phyloP scores from a whole-genome alignment of 2,113 vertebrate species.

The Trogon surrucura region DNA sequence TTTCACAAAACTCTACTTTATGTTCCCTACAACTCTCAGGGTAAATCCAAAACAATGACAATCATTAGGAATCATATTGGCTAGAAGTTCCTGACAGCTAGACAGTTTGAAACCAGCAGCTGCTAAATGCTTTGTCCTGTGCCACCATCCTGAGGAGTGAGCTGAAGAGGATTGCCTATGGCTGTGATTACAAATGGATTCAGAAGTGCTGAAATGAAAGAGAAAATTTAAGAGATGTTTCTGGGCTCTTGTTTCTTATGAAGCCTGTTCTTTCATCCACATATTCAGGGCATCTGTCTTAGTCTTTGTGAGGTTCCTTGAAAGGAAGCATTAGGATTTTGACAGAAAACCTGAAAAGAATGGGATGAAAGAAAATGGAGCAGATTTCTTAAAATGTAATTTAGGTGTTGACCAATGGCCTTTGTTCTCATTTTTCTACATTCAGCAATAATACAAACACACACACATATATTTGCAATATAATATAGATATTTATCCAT shows the following conservation, averaged over 20 bases:
- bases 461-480: background rate
- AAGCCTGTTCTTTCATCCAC: background rate
- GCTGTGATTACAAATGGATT: background rate
- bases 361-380: background rate
- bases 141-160: background rate
- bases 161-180: background rate
- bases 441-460: background rate
- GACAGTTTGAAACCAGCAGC: background rate
- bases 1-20: background rate
- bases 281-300: background rate
- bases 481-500: conserved; percentile 1
- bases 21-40: background rate
- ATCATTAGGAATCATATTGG: background rate
- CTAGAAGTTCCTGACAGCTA: background rate
- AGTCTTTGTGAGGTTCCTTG: background rate
- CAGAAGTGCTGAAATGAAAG: background rate
- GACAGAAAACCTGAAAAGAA: background rate
- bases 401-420: background rate
- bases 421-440: background rate
- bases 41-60: background rate
- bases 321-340: background rate
- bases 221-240: background rate
- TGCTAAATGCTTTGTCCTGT: background rate
- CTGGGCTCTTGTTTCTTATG: background rate
- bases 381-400: background rate